These are phyloP conservation scores for Gymnoscopelus braueri DNA, from an alignment of 2,797 vertebrate genomes.

Conservation along the genomic window DNA sequence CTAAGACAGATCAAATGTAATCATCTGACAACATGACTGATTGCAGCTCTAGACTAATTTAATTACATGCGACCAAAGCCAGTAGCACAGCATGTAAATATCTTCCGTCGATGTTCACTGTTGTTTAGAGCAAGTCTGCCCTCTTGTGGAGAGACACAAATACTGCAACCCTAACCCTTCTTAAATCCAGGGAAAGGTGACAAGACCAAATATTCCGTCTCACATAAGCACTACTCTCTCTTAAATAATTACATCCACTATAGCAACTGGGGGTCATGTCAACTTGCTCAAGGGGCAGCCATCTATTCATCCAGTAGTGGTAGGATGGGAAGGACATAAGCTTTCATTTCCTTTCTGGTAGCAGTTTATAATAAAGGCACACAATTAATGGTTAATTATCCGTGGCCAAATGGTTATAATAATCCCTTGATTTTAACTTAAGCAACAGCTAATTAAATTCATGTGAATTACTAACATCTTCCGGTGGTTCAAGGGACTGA, in stretches of 20 bases:
- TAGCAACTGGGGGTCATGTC: no score
- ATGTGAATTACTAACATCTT: no score
- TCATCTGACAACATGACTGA: background rate
- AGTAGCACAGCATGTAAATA: slow-evolving; percentile 16
- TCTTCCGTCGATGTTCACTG: background rate
- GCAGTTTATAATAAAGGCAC: no score
- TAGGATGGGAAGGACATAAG: no score
- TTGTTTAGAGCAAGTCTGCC: slow-evolving; percentile 64
- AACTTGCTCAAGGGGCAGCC: no score
- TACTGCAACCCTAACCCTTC: slow-evolving; percentile 20
- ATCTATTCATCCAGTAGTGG: no score
- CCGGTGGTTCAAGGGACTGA: no score
- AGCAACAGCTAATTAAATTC: no score
- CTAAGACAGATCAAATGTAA: slow-evolving; percentile 12
- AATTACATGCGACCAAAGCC: background rate
- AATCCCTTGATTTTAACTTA: no score
- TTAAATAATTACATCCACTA: background rate
- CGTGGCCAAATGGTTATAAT: no score
- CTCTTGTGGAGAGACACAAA: slow-evolving; percentile 65
- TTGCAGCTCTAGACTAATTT: slow-evolving; percentile 11
- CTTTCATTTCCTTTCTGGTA: no score
- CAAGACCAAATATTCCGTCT: background rate
- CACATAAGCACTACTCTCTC: background rate
- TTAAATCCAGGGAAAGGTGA: background rate
- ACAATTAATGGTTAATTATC: no score